These are phyloP conservation scores for Cephalotes varians DNA, from an alignment of 2,888 invertebrate species.

Conservation along the genomic window DNA sequence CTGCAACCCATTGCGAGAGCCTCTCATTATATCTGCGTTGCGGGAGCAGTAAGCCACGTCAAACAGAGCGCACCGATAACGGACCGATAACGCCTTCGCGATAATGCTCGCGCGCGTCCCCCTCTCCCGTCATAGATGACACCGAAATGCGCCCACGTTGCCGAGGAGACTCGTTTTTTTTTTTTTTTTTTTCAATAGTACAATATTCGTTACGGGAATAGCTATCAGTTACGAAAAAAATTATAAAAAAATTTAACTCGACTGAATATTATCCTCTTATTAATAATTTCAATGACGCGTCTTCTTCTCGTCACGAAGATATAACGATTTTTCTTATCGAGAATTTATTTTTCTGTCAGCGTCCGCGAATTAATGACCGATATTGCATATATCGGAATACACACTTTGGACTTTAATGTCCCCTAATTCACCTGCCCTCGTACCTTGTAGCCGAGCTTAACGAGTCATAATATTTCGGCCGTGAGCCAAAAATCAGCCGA, in stretches of 20 bases:
- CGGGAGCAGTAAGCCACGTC: conserved; percentile 73
- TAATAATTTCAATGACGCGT: not conserved
- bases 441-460: conserved; percentile 1
- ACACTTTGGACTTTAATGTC: conserved; percentile 27
- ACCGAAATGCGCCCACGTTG: conserved; percentile 25
- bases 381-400: not conserved
- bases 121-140: not conserved
- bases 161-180: not conserved
- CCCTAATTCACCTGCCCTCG: not conserved
- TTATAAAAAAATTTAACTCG: not conserved
- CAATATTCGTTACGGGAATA: not conserved
- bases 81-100: conserved; percentile 70
- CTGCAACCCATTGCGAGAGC: conserved; percentile 56
- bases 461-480: conserved; percentile 8
- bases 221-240: not conserved
- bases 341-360: not conserved
- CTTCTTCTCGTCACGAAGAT: not conserved
- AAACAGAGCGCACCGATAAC: conserved; percentile 77
- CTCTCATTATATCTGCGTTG: conserved; percentile 68
- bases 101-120: conserved; percentile 61
- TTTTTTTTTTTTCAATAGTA: not conserved
- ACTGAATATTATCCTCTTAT: not conserved
- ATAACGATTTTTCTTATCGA: conserved; percentile 5
- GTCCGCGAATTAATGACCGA: conserved; percentile 6
- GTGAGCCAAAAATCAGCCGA: conserved; percentile 26